Base-by-base conservation (phyloP, 2,797 vertebrate species). In the Numenius phaeopus region DNA sequence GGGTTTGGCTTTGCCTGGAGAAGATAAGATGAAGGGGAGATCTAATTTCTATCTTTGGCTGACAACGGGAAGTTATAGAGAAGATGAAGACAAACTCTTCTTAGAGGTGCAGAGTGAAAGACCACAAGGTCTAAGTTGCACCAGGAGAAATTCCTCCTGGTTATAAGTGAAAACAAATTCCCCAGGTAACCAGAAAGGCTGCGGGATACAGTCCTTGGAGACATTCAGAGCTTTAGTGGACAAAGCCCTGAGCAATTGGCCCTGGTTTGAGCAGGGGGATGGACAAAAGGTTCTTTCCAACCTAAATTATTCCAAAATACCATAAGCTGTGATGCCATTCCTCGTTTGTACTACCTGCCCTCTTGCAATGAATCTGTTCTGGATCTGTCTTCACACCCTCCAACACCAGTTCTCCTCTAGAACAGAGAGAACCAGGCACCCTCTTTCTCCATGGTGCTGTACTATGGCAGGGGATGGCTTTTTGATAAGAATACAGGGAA, bases 161-260 rank as follows among this genome's bases (percentile, higher is more conserved):
- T 65, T n/a, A 1, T 2, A 47, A 18, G 40, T 7, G 14, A 32
- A 71, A 81, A 16, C 1, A 21, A 75, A 69, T 19, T 59, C 59
- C 49, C 10, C 3, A 27, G 39, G 6, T 1, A 2, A 42, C 42
- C 47, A 57, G 54, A 62, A 11, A 69, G 24, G 3, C 40, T 5
- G 3, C 0, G 14, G 46, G 13, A 34, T 14, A 8, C 11, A 2
- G 0, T 8, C 50, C 20, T 16, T 1, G 0, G 19, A 37, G 64
- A 22, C 4, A 9, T 5, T 19, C 30, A 49, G 7, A 73, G 30
- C 32, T n/a, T 66, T 50, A 13, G 15, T 5, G 23, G 49, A 55
- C 23, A 22, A 13, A 29, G 17, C 2, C 39, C 52, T 34, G 20
- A 46, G 26, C 5, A 32, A 32, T 0, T 30, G 34, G 23, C 24